Conservation (phyloP, 2,797 vertebrate genomes). For the Leptodactylus fallax region DNA sequence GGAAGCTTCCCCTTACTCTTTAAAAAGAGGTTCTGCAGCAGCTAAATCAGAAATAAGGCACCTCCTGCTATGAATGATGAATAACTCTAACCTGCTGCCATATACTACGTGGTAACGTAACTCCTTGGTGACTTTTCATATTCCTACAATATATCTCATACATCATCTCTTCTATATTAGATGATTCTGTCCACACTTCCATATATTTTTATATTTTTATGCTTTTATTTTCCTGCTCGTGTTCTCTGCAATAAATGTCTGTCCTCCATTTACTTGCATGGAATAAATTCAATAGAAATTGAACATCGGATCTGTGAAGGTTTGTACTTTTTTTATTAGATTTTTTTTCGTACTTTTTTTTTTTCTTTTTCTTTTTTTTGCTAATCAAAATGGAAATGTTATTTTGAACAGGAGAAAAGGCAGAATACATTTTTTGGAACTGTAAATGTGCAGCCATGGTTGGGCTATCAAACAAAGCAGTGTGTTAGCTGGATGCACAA, state of each 20-base stretch:
- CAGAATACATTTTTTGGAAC: slow-evolving; percentile 6
- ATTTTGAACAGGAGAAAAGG: background rate
- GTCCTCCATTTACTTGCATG: background rate
- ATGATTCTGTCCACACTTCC: background rate
- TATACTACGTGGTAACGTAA: no score
- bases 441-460: slow-evolving; percentile 32
- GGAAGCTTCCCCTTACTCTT: background rate
- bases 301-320: background rate
- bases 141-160: no score
- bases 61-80: no score
- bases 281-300: background rate
- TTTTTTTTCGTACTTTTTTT: background rate
- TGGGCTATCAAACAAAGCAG: slow-evolving; percentile 41
- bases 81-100: no score
- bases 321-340: background rate
- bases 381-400: slow-evolving; percentile 4
- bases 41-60: no score
- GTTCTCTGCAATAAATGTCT: background rate
- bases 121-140: no score
- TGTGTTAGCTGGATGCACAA: background rate
- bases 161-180: no score
- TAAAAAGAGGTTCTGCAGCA: no score
- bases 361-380: background rate
- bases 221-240: background rate
- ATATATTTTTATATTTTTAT: background rate